Percentiles rank a stretch among this genome's conserved stretches.
phyloP scores from a whole-genome alignment of 2,797 vertebrate genomes.

The Sebastes melanostomus region DNA sequence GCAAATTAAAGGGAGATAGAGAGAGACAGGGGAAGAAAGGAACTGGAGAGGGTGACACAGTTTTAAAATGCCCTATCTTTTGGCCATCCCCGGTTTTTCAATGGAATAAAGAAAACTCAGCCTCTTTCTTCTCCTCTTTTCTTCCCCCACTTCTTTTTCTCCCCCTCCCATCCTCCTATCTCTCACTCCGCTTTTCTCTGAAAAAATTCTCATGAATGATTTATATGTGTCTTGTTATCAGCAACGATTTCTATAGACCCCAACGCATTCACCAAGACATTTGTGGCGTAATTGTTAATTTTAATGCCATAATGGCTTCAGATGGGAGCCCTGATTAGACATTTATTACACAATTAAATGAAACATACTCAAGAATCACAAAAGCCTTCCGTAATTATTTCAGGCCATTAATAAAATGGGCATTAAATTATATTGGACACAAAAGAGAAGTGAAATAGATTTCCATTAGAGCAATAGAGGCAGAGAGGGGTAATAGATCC shows the following conservation, averaged over 20 bases:
- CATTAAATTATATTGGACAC: slow-evolving; percentile 99
- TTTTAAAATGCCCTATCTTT: slow-evolving; percentile 93
- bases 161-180: slow-evolving; percentile 83
- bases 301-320: slow-evolving; percentile 99
- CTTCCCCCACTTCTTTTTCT: slow-evolving; percentile 72
- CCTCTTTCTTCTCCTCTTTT: slow-evolving; percentile 84
- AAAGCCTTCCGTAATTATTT: slow-evolving; percentile 99
- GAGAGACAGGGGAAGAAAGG: slow-evolving; percentile 79
- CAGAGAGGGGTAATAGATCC: slow-evolving; percentile 99
- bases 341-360: slow-evolving; percentile 99
- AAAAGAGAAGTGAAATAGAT: slow-evolving; percentile 99
- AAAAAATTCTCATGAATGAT: slow-evolving; percentile 99
- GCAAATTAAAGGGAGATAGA: slow-evolving; percentile 90
- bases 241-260: slow-evolving; percentile 99
- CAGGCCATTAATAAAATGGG: slow-evolving; percentile 99
- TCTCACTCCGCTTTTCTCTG: slow-evolving; percentile 80
- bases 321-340: slow-evolving; percentile 99
- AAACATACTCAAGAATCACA: slow-evolving; percentile 99
- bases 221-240: slow-evolving; percentile 99
- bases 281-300: slow-evolving; percentile 99
- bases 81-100: slow-evolving; percentile 93
- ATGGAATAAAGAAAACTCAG: slow-evolving; percentile 93
- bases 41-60: slow-evolving; percentile 84
- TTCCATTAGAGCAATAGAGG: slow-evolving; percentile 99
- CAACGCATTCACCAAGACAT: slow-evolving; percentile 93